Evolutionary conservation across 2,113 vertebrate genomes (phyloP), one percentile per base, ranked within the genome.

Genomic region (Elachura formosa): DNA sequence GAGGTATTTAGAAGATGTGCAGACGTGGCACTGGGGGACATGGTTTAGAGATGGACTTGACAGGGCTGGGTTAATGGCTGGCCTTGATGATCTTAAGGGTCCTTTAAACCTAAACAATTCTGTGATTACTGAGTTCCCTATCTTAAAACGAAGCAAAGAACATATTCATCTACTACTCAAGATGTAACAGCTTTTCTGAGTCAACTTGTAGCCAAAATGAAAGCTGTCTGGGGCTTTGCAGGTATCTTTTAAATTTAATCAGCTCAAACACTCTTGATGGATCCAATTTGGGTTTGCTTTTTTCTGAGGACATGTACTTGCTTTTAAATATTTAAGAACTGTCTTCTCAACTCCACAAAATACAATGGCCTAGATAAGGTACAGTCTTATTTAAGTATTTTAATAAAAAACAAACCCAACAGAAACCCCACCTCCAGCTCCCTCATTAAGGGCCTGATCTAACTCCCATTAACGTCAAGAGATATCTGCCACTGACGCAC

Each of bases 391-490:
- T 58, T 48, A 83, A 93, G 38, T 31, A 49, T 64, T 93, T 95
- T 91, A 86, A 93, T 89, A 88, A 46, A 87, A 93, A 90, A 4
- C 94, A 89, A 92, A 84, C 17, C 18, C 22, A 88, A 49, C 2
- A 76, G 58, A 89, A 48, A 4, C 6, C 9, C 43, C 61, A 22
- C n/a, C 29, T 28, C 28, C 56, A 74, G 45, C 49, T 94, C 78
- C 61, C 84, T 91, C 87, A 40, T 83, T 74, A 80, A 90, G 31
- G 31, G 67, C 68, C 85, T 88, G 94, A 86, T 81, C 90, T 75
- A 95, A 40, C 51, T 95, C 87, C 91, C 63, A 88, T 83, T 89
- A 90, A 96, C 72, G 90, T 94, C 93, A 94, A 94, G 78, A 90
- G 85, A 92, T 23, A 94, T 88, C 85, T 45, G 79, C 61, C 64